Percentiles rank a stretch among this genome's conserved stretches.
Conservation (phyloP, 2,888 invertebrate species). For the Drosophila barbarae region DNA sequence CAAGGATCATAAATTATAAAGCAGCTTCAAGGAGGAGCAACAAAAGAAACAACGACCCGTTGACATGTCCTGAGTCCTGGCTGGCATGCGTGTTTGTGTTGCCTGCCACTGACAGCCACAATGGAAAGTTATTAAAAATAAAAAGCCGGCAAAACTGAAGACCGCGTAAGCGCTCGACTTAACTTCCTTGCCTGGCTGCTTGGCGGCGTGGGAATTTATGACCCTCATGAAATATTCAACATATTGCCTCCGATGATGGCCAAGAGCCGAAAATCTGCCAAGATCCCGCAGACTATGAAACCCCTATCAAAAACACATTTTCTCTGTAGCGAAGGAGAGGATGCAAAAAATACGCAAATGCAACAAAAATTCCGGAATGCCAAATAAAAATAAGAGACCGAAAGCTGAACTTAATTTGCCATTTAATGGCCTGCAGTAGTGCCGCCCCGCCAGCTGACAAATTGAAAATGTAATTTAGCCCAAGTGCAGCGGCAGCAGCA, state of each 20-base stretch:
- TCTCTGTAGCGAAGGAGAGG: slow-evolving; percentile 13
- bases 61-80: slow-evolving; percentile 52
- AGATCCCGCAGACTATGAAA: slow-evolving; percentile 53
- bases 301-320: slow-evolving; percentile 65
- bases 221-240: slow-evolving; percentile 66
- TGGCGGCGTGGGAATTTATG: slow-evolving; percentile 43
- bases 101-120: slow-evolving; percentile 61
- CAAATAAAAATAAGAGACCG: slow-evolving; percentile 24
- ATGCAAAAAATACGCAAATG: slow-evolving; percentile 17
- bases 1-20: slow-evolving; percentile 71
- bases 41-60: slow-evolving; percentile 40
- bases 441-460: slow-evolving; percentile 53
- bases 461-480: slow-evolving; percentile 72
- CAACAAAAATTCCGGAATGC: slow-evolving; percentile 9
- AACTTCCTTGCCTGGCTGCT: slow-evolving; percentile 9
- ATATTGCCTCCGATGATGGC: slow-evolving; percentile 37
- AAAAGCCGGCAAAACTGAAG: slow-evolving; percentile 44
- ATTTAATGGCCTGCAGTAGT: slow-evolving; percentile 46
- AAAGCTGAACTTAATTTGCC: slow-evolving; percentile 32
- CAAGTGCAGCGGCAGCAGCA: slow-evolving; percentile 56
- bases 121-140: slow-evolving; percentile 64
- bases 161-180: slow-evolving; percentile 40
- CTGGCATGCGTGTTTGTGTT: slow-evolving; percentile 25
- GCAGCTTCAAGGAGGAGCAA: slow-evolving; percentile 59
- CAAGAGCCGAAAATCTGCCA: slow-evolving; percentile 47